phyloP scores from a whole-genome alignment of 2,113 vertebrate species.

The Pitta sordida region DNA sequence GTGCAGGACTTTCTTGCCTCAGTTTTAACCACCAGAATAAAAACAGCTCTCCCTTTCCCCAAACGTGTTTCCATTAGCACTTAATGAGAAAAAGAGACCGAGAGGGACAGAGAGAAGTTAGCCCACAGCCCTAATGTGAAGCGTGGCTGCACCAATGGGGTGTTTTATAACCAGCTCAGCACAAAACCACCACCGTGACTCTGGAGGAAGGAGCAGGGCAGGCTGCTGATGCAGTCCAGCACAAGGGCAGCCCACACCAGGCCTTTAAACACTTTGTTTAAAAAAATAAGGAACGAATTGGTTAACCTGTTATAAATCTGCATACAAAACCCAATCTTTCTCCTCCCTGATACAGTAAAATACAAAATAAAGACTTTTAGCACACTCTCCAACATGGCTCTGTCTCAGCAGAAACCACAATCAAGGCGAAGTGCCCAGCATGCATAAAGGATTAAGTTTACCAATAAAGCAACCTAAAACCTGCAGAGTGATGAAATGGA shows the following conservation, averaged over 20 bases:
- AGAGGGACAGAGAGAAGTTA: background rate
- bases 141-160: rapidly evolving
- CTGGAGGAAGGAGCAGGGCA: rapidly evolving
- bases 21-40: background rate
- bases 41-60: background rate
- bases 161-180: background rate
- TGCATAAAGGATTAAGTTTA: background rate
- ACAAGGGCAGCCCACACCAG: background rate
- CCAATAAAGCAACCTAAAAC: background rate
- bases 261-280: background rate
- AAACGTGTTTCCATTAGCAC: background rate
- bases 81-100: background rate
- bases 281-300: background rate
- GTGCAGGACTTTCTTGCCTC: background rate
- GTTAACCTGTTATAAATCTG: background rate
- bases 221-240: background rate
- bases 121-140: background rate
- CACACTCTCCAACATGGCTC: background rate
- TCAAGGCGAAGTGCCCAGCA: background rate
- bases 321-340: background rate
- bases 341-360: background rate
- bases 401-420: background rate
- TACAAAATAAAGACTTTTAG: background rate
- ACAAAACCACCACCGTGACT: background rate
- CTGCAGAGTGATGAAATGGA: background rate